These are phyloP conservation scores for Gopherus flavomarginatus DNA, from an alignment of 2,113 vertebrate species.

Conservation along the genomic window DNA sequence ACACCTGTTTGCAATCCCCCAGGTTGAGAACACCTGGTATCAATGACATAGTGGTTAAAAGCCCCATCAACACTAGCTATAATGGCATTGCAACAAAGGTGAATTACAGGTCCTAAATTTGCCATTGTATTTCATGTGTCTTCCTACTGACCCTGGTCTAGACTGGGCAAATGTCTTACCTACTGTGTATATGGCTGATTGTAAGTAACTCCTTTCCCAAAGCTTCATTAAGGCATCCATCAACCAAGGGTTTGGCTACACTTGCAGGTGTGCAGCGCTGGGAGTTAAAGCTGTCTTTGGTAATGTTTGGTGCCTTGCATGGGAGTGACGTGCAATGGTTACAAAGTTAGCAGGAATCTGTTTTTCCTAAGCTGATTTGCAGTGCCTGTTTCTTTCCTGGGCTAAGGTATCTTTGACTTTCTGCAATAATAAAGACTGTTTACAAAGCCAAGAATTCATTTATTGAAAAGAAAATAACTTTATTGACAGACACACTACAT, in stretches of 20 bases:
- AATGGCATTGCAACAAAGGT: background rate
- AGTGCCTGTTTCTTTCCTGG: too few relatives aligned
- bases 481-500: too few relatives aligned
- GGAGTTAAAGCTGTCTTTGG: too few relatives aligned
- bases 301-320: too few relatives aligned
- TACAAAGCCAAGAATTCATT: too few relatives aligned
- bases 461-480: too few relatives aligned
- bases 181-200: background rate
- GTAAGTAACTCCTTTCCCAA: background rate
- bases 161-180: background rate
- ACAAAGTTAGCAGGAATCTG: too few relatives aligned
- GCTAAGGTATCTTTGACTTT: too few relatives aligned
- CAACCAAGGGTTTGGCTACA: background rate
- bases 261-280: too few relatives aligned
- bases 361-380: too few relatives aligned
- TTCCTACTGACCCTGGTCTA: background rate
- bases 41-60: background rate
- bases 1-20: background rate
- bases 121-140: background rate
- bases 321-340: too few relatives aligned
- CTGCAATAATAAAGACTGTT: too few relatives aligned
- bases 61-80: background rate
- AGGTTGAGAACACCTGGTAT: background rate
- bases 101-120: background rate
- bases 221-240: background rate